Evolutionary conservation across 2,113 vertebrate genomes (phyloP).

Genomic region (Potamarius usumacintae): DNA sequence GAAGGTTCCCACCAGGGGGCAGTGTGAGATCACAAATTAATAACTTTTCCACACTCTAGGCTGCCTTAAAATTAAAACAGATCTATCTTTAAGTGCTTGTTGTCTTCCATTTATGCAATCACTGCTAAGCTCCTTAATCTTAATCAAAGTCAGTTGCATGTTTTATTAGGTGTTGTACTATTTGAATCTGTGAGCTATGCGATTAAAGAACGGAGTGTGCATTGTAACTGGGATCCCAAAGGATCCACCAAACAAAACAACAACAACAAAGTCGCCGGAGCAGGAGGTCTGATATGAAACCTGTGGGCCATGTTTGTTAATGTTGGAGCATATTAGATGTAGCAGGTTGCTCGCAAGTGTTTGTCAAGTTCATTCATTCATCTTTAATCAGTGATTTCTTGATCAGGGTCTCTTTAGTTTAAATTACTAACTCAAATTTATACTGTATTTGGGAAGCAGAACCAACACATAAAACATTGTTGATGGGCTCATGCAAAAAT

Average conservation of each 20-base stretch:
- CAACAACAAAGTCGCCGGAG: background rate
- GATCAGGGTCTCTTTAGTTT: too few species aligned
- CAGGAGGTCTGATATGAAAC: slow-evolving; percentile 1
- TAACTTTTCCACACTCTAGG: background rate
- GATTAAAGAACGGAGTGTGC: background rate
- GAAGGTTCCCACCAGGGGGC: background rate
- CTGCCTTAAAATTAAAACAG: background rate
- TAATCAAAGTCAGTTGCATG: background rate
- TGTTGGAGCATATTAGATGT: background rate
- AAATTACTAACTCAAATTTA: too few species aligned
- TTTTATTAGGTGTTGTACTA: background rate
- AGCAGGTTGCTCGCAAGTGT: background rate
- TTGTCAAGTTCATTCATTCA: background rate
- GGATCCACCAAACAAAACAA: background rate
- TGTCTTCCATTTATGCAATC: background rate
- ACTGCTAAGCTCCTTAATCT: background rate
- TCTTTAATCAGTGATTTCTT: too few species aligned
- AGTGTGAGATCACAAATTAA: background rate
- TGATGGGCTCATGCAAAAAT: background rate
- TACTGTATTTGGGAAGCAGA: background rate
- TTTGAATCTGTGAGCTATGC: background rate
- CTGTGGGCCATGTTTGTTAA: background rate
- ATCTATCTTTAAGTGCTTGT: background rate
- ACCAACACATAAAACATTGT: background rate
- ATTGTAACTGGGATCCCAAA: background rate